A percentile compares a stretch with the other conserved stretches of the same genome.
Evolutionary conservation across 1,140 invertebrate species (phyloP).

Genomic region (Agrypnia vestita): DNA sequence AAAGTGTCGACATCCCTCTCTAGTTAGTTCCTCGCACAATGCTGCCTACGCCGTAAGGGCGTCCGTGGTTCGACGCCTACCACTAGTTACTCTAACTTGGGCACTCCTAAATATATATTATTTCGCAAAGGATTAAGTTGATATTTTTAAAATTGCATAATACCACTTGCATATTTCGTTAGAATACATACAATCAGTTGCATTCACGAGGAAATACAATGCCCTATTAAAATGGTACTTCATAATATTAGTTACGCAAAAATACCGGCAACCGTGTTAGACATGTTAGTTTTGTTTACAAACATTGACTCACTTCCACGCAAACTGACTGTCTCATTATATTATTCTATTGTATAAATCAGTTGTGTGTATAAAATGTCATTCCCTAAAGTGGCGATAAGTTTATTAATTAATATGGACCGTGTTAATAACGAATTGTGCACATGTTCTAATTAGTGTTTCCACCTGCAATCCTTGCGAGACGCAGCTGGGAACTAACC

Average conservation of each 20-base stretch:
- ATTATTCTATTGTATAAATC: background rate
- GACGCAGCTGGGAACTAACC: background rate
- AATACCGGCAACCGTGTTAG: background rate
- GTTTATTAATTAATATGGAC: slow-evolving; percentile 15
- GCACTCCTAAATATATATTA: slow-evolving; percentile 9
- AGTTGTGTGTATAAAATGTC: slow-evolving; percentile 10
- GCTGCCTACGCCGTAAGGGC: background rate
- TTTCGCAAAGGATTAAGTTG: slow-evolving; percentile 8
- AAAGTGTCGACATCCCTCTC: background rate
- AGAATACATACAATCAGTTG: slow-evolving; percentile 1
- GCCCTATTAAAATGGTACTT: background rate
- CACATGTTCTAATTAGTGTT: slow-evolving; percentile 23
- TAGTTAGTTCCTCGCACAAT: background rate
- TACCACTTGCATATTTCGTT: background rate
- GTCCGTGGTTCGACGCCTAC: background rate
- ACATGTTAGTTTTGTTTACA: background rate
- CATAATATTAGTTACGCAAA: background rate
- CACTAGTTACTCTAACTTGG: slow-evolving; percentile 23
- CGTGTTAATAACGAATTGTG: slow-evolving; percentile 28
- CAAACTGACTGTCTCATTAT: no score
- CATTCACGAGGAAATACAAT: slow-evolving; percentile 1
- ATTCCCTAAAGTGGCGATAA: slow-evolving; percentile 7
- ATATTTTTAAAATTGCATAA: slow-evolving; percentile 7
- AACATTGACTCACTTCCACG: background rate
- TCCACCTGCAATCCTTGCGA: background rate